These are phyloP conservation scores for Hystrix brachyura DNA, from an alignment of 2,113 vertebrate genomes.

Conservation along the genomic window DNA sequence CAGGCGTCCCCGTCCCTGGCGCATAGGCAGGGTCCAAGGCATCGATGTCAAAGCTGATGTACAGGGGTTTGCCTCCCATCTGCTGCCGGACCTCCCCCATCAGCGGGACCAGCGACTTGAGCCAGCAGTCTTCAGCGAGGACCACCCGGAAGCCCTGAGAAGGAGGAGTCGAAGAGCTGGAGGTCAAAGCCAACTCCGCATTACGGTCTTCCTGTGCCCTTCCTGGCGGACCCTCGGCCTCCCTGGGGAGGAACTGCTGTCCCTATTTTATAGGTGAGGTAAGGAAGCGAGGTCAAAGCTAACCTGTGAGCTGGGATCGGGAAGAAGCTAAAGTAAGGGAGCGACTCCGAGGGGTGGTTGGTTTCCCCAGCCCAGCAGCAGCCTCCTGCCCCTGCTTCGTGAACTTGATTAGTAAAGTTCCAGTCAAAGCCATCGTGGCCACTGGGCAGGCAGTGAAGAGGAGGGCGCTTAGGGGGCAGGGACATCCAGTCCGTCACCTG, in stretches of 20 bases:
- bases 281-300: neutral
- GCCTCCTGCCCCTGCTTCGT: neutral
- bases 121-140: conserved; percentile 94
- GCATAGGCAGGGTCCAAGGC: conserved; percentile 95
- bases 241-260: neutral
- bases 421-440: neutral
- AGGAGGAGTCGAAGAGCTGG: too few species aligned
- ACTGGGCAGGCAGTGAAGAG: accelerated
- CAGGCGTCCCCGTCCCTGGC: conserved; percentile 95
- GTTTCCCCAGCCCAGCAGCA: neutral
- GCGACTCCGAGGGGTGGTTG: neutral
- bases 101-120: conserved; percentile 93
- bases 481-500: conserved; percentile 86
- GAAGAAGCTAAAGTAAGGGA: neutral
- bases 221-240: neutral
- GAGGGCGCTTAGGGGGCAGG: accelerated
- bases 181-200: neutral
- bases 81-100: conserved; percentile 94
- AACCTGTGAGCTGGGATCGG: neutral
- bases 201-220: accelerated
- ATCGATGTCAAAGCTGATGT: conserved; percentile 97
- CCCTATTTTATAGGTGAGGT: neutral
- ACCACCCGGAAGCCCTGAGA: conserved; percentile 95
- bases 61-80: conserved; percentile 91
- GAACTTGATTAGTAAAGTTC: neutral